Conservation (phyloP, 1,140 invertebrate species). For the Drosophila repletoides region DNA sequence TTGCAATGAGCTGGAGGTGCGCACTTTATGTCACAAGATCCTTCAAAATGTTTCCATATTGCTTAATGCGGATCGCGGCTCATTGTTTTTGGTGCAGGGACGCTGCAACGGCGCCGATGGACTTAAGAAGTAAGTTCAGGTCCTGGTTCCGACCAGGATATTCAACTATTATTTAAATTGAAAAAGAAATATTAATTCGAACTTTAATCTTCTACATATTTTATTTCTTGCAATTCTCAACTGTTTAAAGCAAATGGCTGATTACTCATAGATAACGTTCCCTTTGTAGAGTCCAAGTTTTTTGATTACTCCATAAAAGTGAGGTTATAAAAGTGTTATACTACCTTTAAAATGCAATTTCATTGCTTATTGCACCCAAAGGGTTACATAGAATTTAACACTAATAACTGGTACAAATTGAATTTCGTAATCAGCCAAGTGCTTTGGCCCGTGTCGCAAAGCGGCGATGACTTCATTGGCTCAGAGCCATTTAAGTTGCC, state of each 20-base stretch:
- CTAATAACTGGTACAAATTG: conserved; percentile 37
- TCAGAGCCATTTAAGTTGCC: not conserved
- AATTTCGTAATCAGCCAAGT: conserved; percentile 46
- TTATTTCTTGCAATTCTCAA: no score
- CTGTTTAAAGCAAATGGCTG: not conserved
- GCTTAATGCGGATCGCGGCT: conserved; percentile 95
- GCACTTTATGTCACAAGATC: conserved; percentile 97
- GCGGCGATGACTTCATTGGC: not conserved
- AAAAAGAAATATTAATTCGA: no score
- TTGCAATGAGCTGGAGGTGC: conserved; percentile 96
- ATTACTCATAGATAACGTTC: not conserved
- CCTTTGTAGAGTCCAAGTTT: no score
- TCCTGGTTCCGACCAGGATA: not conserved
- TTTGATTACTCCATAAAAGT: no score
- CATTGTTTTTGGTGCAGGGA: conserved; percentile 95
- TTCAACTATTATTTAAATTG: no score
- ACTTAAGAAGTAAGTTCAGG: conserved; percentile 79
- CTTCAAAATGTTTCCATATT: conserved; percentile 96
- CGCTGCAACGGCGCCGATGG: conserved; percentile 83
- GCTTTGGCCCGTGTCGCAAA: conserved; percentile 24
- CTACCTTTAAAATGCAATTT: not conserved
- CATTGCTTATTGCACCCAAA: not conserved
- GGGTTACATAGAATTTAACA: conserved; percentile 24
- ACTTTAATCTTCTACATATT: no score
- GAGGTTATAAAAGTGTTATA: not conserved